Conservation (phyloP, 2,113 vertebrate genomes). For the Chamaea fasciata region DNA sequence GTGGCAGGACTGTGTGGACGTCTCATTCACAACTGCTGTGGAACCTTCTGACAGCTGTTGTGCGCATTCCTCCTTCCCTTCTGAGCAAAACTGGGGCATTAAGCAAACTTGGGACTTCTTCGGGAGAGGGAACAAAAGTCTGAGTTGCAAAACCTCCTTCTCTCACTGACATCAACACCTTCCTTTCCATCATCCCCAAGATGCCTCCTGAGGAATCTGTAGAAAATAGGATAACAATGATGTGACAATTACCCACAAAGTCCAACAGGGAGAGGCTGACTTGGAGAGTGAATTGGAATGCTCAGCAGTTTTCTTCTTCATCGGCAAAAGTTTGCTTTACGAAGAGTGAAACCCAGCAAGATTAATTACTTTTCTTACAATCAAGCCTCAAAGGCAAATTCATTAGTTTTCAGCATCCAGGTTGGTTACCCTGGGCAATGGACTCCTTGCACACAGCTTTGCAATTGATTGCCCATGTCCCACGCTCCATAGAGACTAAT, state of each 20-base stretch:
- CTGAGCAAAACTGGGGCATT: neutral
- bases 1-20: neutral
- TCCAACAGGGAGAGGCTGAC: neutral
- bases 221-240: neutral
- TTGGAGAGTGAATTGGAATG: neutral
- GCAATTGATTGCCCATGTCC: neutral
- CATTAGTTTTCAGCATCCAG: neutral
- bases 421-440: neutral
- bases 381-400: neutral
- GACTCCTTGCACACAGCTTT: neutral
- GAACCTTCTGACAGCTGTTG: neutral
- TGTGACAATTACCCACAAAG: neutral
- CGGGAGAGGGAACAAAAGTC: neutral
- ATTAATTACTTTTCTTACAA: constrained; percentile 25
- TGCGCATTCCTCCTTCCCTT: neutral
- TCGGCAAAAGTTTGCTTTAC: neutral
- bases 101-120: neutral
- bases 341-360: constrained; percentile 5
- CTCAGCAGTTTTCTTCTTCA: constrained; percentile 5
- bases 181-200: neutral
- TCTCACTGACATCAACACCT: neutral
- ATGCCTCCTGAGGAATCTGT: neutral
- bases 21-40: neutral
- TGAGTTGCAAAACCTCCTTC: neutral
- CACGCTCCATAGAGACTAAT: neutral